These are phyloP conservation scores for Lycaena phlaeas DNA, from an alignment of 2,888 invertebrate genomes.

Conservation along the genomic window DNA sequence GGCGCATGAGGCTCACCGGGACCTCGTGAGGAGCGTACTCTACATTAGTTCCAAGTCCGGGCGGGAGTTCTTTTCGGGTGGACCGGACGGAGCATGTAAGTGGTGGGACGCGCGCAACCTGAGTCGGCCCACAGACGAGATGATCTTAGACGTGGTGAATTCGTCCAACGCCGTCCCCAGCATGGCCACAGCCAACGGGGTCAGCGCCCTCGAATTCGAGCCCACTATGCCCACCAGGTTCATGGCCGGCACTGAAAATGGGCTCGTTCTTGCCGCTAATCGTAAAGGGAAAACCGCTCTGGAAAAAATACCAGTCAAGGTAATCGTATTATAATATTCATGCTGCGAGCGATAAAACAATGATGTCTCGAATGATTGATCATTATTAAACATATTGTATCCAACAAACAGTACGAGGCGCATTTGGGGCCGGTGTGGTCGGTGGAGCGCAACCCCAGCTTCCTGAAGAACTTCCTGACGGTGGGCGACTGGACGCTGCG, in stretches of 20 bases:
- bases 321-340: conserved; percentile 27
- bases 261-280: conserved; percentile 76
- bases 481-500: conserved; percentile 95
- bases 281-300: conserved; percentile 78
- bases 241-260: conserved; percentile 81
- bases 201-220: conserved; percentile 79
- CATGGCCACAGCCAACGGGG: conserved; percentile 72
- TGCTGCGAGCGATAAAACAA: not conserved
- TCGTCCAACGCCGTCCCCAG: conserved; percentile 59
- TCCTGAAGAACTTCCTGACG: conserved; percentile 93
- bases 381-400: not conserved
- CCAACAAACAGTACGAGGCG: conserved; percentile 59
- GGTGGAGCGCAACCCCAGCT: conserved; percentile 90
- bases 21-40: conserved; percentile 86
- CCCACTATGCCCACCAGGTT: conserved; percentile 82
- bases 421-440: conserved; percentile 90
- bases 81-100: conserved; percentile 89
- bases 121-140: conserved; percentile 74
- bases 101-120: conserved; percentile 85
- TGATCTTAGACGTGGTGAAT: conserved; percentile 77
- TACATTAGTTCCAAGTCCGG: conserved; percentile 96
- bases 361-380: not conserved
- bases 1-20: conserved; percentile 87
- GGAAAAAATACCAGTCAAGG: conserved; percentile 76
- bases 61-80: conserved; percentile 92